These are phyloP conservation scores for Yponomeuta plumbellus DNA, from an alignment of 2,888 invertebrate genomes.

Conservation along the genomic window DNA sequence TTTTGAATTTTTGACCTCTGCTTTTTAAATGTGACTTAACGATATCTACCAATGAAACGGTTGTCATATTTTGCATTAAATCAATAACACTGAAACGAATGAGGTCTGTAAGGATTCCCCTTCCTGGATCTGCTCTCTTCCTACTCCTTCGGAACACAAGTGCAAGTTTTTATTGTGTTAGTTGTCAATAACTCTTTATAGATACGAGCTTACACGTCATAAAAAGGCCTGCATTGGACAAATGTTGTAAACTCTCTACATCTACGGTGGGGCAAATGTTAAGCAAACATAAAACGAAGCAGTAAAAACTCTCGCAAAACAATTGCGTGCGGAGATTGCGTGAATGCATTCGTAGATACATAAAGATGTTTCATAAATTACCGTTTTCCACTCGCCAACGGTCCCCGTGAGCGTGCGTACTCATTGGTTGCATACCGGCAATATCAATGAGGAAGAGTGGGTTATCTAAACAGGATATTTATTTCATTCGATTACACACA, in stretches of 20 bases:
- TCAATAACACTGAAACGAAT: too few species aligned
- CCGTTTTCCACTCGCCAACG: conserved; percentile 11
- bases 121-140: too few species aligned
- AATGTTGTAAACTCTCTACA: background rate
- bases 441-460: conserved; percentile 12
- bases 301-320: conserved; percentile 11
- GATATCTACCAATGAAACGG: too few species aligned
- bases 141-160: too few species aligned
- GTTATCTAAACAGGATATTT: background rate
- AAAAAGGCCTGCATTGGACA: too few species aligned
- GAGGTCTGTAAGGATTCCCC: too few species aligned
- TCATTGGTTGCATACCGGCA: conserved; percentile 2
- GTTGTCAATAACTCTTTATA: too few species aligned
- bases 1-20: too few species aligned
- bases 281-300: conserved; percentile 8
- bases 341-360: conserved; percentile 11
- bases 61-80: too few species aligned
- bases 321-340: conserved; percentile 7
- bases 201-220: too few species aligned
- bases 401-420: conserved; percentile 2
- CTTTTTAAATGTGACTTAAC: too few species aligned
- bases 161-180: too few species aligned
- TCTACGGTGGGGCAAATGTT: background rate
- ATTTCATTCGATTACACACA: background rate
- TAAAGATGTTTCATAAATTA: conserved; percentile 1